Evolutionary conservation across 2,797 vertebrate genomes (phyloP).

Genomic region (Thripadectes ignobilis): DNA sequence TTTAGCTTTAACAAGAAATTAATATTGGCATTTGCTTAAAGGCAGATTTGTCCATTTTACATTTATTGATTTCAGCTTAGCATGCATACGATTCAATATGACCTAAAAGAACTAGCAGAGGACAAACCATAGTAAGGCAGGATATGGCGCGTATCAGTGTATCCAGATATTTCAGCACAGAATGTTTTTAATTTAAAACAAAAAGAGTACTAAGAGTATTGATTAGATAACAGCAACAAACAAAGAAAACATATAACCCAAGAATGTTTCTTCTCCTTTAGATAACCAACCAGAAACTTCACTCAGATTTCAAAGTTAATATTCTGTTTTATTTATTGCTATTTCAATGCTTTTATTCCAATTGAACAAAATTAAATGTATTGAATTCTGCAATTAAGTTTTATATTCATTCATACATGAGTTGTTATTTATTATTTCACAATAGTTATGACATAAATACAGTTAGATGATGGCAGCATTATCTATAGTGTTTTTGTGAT

Average conservation of each 20-base stretch:
- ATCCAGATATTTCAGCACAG: background rate
- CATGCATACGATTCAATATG: background rate
- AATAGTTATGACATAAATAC: background rate
- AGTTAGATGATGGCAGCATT: background rate
- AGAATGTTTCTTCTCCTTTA: background rate
- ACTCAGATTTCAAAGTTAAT: background rate
- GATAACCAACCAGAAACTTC: background rate
- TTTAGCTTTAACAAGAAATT: background rate
- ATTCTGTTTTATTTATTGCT: background rate
- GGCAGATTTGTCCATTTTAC: slow-evolving; percentile 1
- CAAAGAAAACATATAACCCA: background rate
- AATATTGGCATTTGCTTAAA: background rate
- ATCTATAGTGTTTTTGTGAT: background rate
- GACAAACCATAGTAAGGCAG: background rate
- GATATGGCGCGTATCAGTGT: background rate
- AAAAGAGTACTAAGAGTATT: background rate
- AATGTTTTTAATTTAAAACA: background rate
- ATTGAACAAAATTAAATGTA: background rate
- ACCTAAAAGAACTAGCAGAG: background rate
- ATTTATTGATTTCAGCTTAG: background rate
- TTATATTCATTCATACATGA: background rate
- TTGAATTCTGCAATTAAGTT: background rate
- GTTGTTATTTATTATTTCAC: background rate
- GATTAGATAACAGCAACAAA: background rate
- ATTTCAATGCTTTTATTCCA: background rate